These are phyloP conservation scores for Brachionus sp. DNA, from an alignment of 1,140 invertebrate species.

Conservation along the genomic window DNA sequence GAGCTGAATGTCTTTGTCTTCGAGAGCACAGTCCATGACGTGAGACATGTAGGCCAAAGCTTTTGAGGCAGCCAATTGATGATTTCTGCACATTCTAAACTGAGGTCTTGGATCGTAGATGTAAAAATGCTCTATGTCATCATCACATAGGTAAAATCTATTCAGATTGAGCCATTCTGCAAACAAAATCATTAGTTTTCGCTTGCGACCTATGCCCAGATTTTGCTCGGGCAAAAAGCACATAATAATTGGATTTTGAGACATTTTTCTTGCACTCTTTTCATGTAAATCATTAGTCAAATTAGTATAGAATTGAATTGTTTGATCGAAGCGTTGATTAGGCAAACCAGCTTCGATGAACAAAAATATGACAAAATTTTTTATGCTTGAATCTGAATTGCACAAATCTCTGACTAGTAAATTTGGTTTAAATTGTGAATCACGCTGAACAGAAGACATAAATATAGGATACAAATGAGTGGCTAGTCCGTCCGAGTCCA, in stretches of 20 bases:
- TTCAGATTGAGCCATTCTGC: background rate
- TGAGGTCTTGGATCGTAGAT: background rate
- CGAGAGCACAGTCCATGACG: background rate
- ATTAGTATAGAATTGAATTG: background rate
- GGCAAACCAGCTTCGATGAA: background rate
- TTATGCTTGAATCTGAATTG: background rate
- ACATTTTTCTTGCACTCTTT: background rate
- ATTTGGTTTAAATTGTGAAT: background rate
- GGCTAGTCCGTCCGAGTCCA: background rate
- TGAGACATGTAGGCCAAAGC: background rate
- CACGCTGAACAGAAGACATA: background rate
- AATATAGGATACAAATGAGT: constrained; percentile 5
- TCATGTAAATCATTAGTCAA: background rate
- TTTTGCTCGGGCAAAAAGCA: background rate
- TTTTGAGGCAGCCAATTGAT: background rate
- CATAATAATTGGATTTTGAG: background rate
- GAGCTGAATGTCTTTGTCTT: background rate
- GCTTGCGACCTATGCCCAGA: background rate
- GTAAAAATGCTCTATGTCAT: background rate
- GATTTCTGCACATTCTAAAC: background rate
- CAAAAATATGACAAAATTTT: constrained; percentile 3
- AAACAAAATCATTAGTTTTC: constrained; percentile 3
- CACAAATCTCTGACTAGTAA: background rate
- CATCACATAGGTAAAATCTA: background rate
- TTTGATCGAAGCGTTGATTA: background rate